Conservation (phyloP, 2,888 invertebrate species). For the Oxystoma pomonae region DNA sequence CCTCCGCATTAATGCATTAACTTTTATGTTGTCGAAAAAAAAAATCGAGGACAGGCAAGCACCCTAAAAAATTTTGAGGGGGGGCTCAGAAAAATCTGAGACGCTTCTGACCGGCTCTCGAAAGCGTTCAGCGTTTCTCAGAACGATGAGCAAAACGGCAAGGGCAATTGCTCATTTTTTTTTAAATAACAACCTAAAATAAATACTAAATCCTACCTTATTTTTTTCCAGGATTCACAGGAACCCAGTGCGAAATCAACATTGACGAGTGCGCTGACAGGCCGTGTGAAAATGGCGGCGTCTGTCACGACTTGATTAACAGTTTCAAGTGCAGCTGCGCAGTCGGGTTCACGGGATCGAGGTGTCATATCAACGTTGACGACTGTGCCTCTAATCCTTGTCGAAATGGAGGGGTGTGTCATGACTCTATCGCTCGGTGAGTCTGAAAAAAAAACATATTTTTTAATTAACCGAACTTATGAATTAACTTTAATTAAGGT, state of each 20-base stretch:
- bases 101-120: no score
- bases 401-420: slow-evolving; percentile 83
- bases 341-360: slow-evolving; percentile 78
- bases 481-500: no score
- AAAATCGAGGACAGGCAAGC: no score
- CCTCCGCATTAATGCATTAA: no score
- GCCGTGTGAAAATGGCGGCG: slow-evolving; percentile 83
- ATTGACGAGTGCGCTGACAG: slow-evolving; percentile 85
- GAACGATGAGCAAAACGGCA: no score
- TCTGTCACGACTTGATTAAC: slow-evolving; percentile 83
- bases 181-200: not conserved
- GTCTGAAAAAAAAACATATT: no score
- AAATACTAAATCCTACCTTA: not conserved
- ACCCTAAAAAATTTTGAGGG: no score
- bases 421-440: slow-evolving; percentile 85
- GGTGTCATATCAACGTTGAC: slow-evolving; percentile 87
- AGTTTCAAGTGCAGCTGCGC: slow-evolving; percentile 85
- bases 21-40: no score
- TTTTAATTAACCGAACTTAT: no score
- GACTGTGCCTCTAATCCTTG: slow-evolving; percentile 87
- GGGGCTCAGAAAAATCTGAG: no score
- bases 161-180: no score
- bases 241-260: slow-evolving; percentile 86
- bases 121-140: no score
- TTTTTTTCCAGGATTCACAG: slow-evolving; percentile 67